Evolutionary conservation across 2,888 invertebrate genomes (phyloP).

Genomic region (Coecobrya sp.): DNA sequence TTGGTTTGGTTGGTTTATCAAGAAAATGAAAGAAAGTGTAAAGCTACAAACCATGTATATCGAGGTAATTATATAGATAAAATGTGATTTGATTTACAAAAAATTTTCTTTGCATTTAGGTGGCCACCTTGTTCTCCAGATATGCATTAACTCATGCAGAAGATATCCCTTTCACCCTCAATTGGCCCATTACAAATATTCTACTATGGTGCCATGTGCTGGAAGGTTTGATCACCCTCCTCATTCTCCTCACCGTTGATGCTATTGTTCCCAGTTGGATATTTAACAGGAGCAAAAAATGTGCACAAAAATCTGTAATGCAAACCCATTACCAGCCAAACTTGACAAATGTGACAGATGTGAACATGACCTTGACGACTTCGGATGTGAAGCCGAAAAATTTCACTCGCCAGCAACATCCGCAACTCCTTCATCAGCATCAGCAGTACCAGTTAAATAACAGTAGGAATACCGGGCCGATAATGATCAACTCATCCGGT

Average conservation of each 20-base stretch:
- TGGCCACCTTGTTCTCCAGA: conserved; percentile 81
- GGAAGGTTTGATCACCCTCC: conserved; percentile 80
- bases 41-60: neutral
- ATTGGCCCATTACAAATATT: conserved; percentile 84
- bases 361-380: conserved; percentile 76
- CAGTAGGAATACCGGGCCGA: conserved; percentile 56
- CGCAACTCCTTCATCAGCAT: conserved; percentile 12
- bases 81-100: neutral
- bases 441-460: conserved; percentile 71
- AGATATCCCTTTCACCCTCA: conserved; percentile 69
- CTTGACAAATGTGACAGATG: conserved; percentile 77
- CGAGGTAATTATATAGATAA: too few relatives aligned
- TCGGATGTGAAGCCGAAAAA: conserved; percentile 67
- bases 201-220: conserved; percentile 82
- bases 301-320: conserved; percentile 48
- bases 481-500: conserved; percentile 62
- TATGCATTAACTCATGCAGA: conserved; percentile 67
- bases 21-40: conserved; percentile 23
- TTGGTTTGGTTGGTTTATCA: neutral
- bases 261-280: conserved; percentile 83
- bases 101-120: conserved; percentile 48
- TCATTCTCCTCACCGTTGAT: conserved; percentile 82
- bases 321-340: conserved; percentile 75
- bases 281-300: conserved; percentile 76
- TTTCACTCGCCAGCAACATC: conserved; percentile 39